Evolutionary conservation across 2,797 vertebrate genomes (phyloP).

Genomic region (Poeciliopsis gracilis): DNA sequence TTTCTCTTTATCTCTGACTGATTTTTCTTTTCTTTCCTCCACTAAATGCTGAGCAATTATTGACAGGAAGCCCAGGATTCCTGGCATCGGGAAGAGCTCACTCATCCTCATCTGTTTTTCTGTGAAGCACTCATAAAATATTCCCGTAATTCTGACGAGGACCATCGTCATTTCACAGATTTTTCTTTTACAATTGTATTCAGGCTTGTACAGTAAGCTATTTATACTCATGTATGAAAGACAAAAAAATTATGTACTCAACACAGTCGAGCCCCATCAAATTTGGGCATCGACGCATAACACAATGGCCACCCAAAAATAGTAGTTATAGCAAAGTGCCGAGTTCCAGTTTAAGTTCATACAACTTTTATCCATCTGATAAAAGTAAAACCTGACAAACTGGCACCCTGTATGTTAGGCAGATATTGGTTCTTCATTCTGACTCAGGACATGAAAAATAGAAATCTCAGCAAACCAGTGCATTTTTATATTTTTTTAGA

Average conservation of each 20-base stretch:
- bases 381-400: background rate
- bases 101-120: constrained; percentile 13
- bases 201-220: background rate
- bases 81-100: constrained; percentile 32
- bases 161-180: background rate
- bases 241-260: background rate
- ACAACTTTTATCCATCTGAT: background rate
- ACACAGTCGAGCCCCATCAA: background rate
- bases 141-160: background rate
- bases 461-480: background rate
- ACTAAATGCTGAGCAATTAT: constrained; percentile 76
- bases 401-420: background rate
- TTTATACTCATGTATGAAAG: background rate
- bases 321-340: background rate
- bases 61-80: constrained; percentile 56
- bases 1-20: constrained; percentile 26
- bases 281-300: background rate
- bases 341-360: background rate
- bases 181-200: background rate
- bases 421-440: background rate
- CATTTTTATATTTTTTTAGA: background rate
- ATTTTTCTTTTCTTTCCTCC: constrained; percentile 20
- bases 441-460: background rate
- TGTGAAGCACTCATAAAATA: background rate
- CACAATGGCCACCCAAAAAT: background rate